These are phyloP conservation scores for Hipparchia sbordonii DNA, from an alignment of 2,888 invertebrate genomes.

Conservation along the genomic window DNA sequence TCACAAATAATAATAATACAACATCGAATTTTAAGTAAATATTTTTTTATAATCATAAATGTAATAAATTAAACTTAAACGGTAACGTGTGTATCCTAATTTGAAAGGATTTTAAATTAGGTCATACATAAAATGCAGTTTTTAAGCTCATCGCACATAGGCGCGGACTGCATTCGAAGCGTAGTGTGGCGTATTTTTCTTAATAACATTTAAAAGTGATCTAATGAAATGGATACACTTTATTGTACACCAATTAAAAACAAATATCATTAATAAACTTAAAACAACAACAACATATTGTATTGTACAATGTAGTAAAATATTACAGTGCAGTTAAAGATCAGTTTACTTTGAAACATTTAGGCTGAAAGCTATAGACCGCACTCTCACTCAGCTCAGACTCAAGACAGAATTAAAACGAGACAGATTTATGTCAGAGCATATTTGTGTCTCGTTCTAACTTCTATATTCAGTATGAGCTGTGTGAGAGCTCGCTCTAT, in stretches of 20 bases:
- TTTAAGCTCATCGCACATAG: neutral
- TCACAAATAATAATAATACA: neutral
- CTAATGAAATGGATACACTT: too few relatives aligned
- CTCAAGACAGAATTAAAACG: too few relatives aligned
- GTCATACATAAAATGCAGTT: neutral
- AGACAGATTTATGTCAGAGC: too few relatives aligned
- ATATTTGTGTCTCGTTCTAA: too few relatives aligned
- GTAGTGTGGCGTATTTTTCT: neutral
- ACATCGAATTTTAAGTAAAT: slow-evolving; percentile 9
- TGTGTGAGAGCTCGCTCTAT: too few relatives aligned
- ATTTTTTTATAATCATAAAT: neutral
- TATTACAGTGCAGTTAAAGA: neutral
- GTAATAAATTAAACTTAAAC: neutral
- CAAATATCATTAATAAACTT: too few relatives aligned
- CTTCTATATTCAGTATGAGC: too few relatives aligned
- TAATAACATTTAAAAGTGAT: too few relatives aligned
- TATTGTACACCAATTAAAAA: too few relatives aligned
- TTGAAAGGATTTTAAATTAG: neutral
- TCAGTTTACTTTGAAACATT: neutral
- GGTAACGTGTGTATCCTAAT: neutral
- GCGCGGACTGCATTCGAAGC: neutral
- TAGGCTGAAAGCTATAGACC: neutral
- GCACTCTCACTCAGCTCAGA: too few relatives aligned
- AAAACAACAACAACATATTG: too few relatives aligned
- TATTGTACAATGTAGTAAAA: too few relatives aligned